Conservation (phyloP, 2,888 invertebrate species). For the Hylaea fasciaria region DNA sequence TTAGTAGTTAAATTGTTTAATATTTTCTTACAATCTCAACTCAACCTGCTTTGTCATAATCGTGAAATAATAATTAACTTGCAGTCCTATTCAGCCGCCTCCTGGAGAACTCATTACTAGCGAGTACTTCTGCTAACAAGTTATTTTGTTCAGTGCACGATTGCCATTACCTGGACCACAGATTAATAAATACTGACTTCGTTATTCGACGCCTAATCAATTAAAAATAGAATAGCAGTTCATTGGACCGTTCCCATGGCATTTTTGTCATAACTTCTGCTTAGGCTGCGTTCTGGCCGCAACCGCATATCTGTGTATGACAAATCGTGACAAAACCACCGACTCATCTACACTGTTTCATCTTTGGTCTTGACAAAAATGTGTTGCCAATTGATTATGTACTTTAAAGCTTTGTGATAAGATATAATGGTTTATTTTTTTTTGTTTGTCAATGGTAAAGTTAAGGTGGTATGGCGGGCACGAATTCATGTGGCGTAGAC, state of each 20-base stretch:
- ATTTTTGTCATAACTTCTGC: slow-evolving; percentile 80
- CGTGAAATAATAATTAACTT: slow-evolving; percentile 62
- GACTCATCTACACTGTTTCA: slow-evolving; percentile 68
- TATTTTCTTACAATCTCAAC: slow-evolving; percentile 12
- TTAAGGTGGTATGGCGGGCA: slow-evolving; percentile 58
- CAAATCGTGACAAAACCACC: slow-evolving; percentile 84
- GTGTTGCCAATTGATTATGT: slow-evolving; percentile 38
- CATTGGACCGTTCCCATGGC: slow-evolving; percentile 71
- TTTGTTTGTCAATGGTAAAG: slow-evolving; percentile 41
- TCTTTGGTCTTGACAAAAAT: slow-evolving; percentile 33
- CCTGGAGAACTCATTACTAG: slow-evolving; percentile 36
- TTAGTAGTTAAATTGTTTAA: background rate
- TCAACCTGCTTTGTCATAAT: slow-evolving; percentile 42
- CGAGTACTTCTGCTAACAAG: slow-evolving; percentile 54
- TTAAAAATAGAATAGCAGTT: slow-evolving; percentile 58
- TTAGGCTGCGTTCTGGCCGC: slow-evolving; percentile 51
- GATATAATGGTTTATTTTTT: slow-evolving; percentile 30
- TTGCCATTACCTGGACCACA: slow-evolving; percentile 52
- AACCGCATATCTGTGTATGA: slow-evolving; percentile 81
- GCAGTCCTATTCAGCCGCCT: slow-evolving; percentile 47
- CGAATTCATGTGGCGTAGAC: slow-evolving; percentile 71
- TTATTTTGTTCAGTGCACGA: slow-evolving; percentile 63
- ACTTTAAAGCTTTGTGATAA: slow-evolving; percentile 51
- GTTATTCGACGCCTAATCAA: slow-evolving; percentile 58
- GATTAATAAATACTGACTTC: slow-evolving; percentile 30